phyloP scores from a whole-genome alignment of 2,888 invertebrate species.

The Lamellibrachia columna region DNA sequence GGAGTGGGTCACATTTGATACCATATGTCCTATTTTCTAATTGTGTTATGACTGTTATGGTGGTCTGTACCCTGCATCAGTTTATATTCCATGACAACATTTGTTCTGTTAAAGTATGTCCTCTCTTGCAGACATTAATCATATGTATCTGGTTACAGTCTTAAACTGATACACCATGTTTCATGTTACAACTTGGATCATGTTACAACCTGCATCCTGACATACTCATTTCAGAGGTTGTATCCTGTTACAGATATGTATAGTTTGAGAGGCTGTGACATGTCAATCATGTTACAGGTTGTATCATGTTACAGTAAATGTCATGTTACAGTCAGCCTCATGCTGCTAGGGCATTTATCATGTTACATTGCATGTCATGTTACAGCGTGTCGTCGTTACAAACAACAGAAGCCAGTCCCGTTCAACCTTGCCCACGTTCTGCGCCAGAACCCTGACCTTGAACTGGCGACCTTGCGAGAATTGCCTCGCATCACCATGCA shows the following conservation, averaged over 20 bases:
- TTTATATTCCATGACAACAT: background rate
- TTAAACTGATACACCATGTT: background rate
- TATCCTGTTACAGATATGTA: no score
- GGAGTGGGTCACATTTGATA: no score
- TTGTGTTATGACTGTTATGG: background rate
- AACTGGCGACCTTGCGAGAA: slow-evolving; percentile 86
- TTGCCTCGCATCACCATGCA: slow-evolving; percentile 80
- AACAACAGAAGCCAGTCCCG: slow-evolving; percentile 26
- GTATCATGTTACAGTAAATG: background rate
- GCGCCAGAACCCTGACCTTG: slow-evolving; percentile 72
- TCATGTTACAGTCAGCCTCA: background rate
- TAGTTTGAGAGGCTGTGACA: background rate
- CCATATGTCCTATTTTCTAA: no score
- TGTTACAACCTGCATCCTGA: no score
- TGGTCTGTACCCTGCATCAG: background rate
- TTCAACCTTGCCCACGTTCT: slow-evolving; percentile 23
- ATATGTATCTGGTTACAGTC: background rate
- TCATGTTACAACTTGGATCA: background rate
- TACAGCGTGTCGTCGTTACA: slow-evolving; percentile 28
- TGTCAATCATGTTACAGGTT: no score
- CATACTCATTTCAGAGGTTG: no score
- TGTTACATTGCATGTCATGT: background rate
- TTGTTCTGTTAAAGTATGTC: background rate
- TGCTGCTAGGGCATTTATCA: background rate
- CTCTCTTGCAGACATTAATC: background rate